Percentiles rank a stretch among this genome's conserved stretches.
These are phyloP conservation scores for Dascyllus trimaculatus DNA, from an alignment of 2,113 vertebrate species.

Conservation along the genomic window DNA sequence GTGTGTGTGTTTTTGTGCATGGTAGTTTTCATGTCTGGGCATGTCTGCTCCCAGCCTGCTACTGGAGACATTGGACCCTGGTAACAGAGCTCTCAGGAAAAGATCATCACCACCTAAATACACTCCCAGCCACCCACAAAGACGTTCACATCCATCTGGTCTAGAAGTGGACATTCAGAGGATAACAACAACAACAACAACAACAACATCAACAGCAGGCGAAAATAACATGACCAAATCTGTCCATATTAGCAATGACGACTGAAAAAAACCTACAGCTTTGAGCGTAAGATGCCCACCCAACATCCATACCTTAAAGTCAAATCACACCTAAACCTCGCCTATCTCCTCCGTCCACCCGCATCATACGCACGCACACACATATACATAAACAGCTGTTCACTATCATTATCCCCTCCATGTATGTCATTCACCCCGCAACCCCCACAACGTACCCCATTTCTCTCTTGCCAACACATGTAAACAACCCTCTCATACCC, in stretches of 20 bases:
- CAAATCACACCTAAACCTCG: slow-evolving; percentile 55
- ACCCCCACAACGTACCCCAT: slow-evolving; percentile 70
- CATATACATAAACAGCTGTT: slow-evolving; percentile 74
- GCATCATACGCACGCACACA: slow-evolving; percentile 35
- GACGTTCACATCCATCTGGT: slow-evolving; percentile 58
- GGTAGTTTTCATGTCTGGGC: slow-evolving; percentile 74
- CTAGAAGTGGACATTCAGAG: slow-evolving; percentile 39
- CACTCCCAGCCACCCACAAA: slow-evolving; percentile 70
- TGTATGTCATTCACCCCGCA: slow-evolving; percentile 74
- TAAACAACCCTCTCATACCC: slow-evolving; percentile 71
- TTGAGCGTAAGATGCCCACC: background rate
- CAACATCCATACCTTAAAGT: slow-evolving; percentile 31
- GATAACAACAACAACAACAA: slow-evolving; percentile 47
- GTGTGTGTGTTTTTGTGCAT: background rate
- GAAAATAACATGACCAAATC: slow-evolving; percentile 34
- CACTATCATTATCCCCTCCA: slow-evolving; percentile 79
- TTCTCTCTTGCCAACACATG: slow-evolving; percentile 63
- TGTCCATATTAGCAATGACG: slow-evolving; percentile 11
- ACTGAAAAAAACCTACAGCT: background rate
- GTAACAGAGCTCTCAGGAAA: slow-evolving; percentile 73
- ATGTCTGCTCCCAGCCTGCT: slow-evolving; percentile 68
- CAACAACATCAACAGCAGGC: slow-evolving; percentile 4
- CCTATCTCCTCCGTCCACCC: slow-evolving; percentile 34
- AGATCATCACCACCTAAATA: slow-evolving; percentile 77
- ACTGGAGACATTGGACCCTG: slow-evolving; percentile 71